Base-by-base conservation (phyloP, 1,140 invertebrate genomes). In the Hyphantria cunea region DNA sequence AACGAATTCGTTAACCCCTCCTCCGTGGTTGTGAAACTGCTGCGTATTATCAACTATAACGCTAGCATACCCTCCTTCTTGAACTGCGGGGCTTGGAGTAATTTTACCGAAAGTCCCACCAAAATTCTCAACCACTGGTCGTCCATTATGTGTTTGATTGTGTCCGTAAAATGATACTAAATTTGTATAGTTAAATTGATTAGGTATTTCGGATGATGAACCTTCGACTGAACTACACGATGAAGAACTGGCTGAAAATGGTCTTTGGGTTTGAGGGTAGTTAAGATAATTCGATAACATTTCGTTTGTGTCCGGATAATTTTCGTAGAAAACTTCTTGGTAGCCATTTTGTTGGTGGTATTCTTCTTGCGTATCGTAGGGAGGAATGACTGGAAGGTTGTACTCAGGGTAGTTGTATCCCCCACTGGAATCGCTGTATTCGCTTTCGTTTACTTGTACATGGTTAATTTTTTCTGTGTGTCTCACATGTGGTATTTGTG, bases 21-120 rank as follows among this genome's bases (percentile, higher is more conserved):
- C 80, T 0, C 83, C 80, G 31, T 89, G 84, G 32, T 88, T 82
- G 15, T 87, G 86, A 25, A 88, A 90, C 45, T 91, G 90, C 33
- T 91, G 90, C 4, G 88, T 86, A n/a, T 90, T 89, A 44, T 90
- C 89, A 0, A 91, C 90, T 0, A 91, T 91, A 0, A 91, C 90
- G 50, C 88, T 91, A 0, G 89, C 86, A 31, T 91, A 91, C 0
- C 75, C 75, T 41, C 75, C 76, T 50, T 87, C 83, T 47, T 86
- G 83, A 9, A 82, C 82, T 1, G 84, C 54, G 0, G 81, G 80
- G 50, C 74, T 85, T 0, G 77, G 67, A 9, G 79, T 69, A 64
- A 83, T 75, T 33, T 88, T 86, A 3, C 68, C 71, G 42, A 83
- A 86, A n/a, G 76, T 81, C 14, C 67, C 78, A 6, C 78, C 81